Base-by-base conservation (phyloP, 2,113 vertebrate genomes). In the Salvelinus alpinus region DNA sequence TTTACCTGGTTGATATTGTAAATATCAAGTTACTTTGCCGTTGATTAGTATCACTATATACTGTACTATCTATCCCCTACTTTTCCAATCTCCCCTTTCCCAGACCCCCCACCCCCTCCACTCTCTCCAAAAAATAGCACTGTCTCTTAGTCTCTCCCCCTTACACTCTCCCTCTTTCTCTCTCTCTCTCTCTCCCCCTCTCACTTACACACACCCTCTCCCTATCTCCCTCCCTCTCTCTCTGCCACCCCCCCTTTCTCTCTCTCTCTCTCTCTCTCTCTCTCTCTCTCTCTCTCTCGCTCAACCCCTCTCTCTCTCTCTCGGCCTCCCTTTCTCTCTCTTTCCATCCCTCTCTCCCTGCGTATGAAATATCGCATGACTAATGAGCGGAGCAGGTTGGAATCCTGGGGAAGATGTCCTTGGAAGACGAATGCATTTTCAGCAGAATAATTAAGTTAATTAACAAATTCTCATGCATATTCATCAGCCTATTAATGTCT, bases 391-490 rank as follows among this genome's bases (percentile, higher is more conserved):
- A 95, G 94, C 94, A 95, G 94, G 94, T 94, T 95, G 94, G 93
- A 94, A 95, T 95, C 94, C 95, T 95, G 94, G 95, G 94, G 94
- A 96, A 95, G 95, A 95, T 95, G 95, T 95, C 95, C 94, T 95
- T 96, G 95, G 95, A 95, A 96, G 95, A 96, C 94, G 75, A 95
- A 95, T 96, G 95, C 78, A 95, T 96, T 96, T 96, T 95, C 95
- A 95, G 95, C 95, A 96, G 95, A 96, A 95, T 95, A 96, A 96
- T 96, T 96, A 96, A 96, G 94, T 96, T 95, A 95, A 96, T 96
- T 96, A 96, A 88, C 87, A 88, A 88, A 88, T 84, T 84, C 82
- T 73, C 87, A 88, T 88, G 85, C 85, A 88, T 88, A 88, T 88
- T 88, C 87, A 88, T 95, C 95, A 95, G 95, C 93, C 94, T 95